Evolutionary conservation across 1,140 invertebrate species (phyloP).

Genomic region (Macrosteles quadrilineatus): DNA sequence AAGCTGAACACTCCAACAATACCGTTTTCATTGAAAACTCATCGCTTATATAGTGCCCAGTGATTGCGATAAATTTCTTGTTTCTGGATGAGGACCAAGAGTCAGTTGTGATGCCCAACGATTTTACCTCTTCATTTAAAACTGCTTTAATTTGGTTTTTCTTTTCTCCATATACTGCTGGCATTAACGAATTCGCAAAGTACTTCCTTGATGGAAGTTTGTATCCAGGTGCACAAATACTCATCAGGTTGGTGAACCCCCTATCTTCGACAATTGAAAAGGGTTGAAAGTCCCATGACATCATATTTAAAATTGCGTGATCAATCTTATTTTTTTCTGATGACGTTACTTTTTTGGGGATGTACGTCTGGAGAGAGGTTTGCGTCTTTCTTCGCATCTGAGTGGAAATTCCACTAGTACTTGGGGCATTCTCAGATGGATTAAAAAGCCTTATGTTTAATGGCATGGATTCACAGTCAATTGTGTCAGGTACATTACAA

Average conservation of each 20-base stretch:
- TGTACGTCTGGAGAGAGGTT: neutral
- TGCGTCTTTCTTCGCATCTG: neutral
- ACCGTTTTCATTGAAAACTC: neutral
- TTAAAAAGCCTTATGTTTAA: no score
- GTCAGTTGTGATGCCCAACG: neutral
- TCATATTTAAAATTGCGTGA: neutral
- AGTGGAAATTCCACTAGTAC: neutral
- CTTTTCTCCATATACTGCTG: neutral
- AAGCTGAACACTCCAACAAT: neutral
- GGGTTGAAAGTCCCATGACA: constrained; percentile 2
- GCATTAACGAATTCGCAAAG: neutral
- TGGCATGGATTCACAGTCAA: neutral
- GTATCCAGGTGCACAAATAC: neutral
- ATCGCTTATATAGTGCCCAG: neutral
- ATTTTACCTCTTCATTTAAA: neutral
- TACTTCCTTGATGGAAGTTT: constrained; percentile 13
- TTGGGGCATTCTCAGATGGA: neutral
- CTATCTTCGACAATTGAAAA: neutral
- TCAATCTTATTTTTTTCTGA: neutral
- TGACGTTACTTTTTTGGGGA: neutral
- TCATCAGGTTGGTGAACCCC: neutral
- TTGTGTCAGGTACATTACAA: neutral
- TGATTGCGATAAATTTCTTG: neutral
- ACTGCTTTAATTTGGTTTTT: neutral
- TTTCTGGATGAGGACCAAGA: neutral